Base-by-base conservation (phyloP, 2,888 invertebrate genomes). In the Amblyjoppa fuscipennis region DNA sequence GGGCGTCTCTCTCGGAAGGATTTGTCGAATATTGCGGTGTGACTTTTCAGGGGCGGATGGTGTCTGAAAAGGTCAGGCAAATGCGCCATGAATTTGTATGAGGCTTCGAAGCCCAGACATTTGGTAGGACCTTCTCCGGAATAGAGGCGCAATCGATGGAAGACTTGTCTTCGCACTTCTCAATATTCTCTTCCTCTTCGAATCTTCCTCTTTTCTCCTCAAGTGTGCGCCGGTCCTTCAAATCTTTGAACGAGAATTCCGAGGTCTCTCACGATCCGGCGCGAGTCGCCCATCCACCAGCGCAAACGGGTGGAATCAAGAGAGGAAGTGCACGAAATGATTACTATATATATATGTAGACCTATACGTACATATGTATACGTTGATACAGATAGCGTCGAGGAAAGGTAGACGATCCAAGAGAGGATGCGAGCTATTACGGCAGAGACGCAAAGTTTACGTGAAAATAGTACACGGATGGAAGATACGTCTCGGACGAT, bases 241-340 rank as follows among this genome's bases (percentile, higher is more conserved):
- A 88, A 89, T 89, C 88, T 89, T 89, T 87, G 86, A 85, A 88
- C 87, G 86, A 89, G 89, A 90, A 90, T 91, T 90, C 86, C 87
- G 71, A 16, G 11, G 80, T 76, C 86, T 88, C 89, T 90, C 88
- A 89, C 87, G 88, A 88, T 87, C 83, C 85, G 73, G 75, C 79
- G 77, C 79, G 84, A 84, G 84, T 79, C 34, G 64, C 34, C 31
- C 64, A 64, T 64, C 64, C 64, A n/a, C 76, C 81, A 45, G 61
- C 70, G 81, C 83, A 86, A 78, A 76, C 56, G 51, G 34, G 51
- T 34, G 16, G 69, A 77, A 76, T 69, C 61, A 61, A 76, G 81
- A 81, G 69, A 75, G 56, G 74, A 68, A 76, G 31, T 70, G 61
- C 70, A 41, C 68, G 61, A 71, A 16, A 85, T 79, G 66, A 31